Conservation (phyloP, 2,888 invertebrate species). For the Congeria kusceri region DNA sequence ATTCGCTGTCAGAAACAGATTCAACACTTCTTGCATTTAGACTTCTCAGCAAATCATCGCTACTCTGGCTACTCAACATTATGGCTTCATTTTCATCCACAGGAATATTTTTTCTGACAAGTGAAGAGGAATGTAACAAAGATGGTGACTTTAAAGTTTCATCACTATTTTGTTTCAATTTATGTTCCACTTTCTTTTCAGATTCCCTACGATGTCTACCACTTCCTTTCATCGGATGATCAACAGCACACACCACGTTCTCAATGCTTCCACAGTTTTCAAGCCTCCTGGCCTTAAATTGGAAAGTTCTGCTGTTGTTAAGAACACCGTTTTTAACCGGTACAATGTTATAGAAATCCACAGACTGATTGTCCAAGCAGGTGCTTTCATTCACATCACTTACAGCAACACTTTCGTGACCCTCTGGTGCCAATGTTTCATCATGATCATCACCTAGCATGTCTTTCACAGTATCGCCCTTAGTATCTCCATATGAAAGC, state of each 20-base stretch:
- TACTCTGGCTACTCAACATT: slow-evolving; percentile 8
- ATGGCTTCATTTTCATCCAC: slow-evolving; percentile 13
- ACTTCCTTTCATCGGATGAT: not conserved
- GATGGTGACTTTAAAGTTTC: slow-evolving; percentile 40
- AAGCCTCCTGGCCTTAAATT: slow-evolving; percentile 24
- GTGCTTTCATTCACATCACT: not conserved
- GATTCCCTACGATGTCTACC: not conserved
- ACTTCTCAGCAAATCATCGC: slow-evolving; percentile 7
- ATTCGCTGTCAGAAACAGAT: slow-evolving; percentile 7
- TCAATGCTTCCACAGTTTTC: slow-evolving; percentile 12
- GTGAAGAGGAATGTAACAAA: slow-evolving; percentile 3
- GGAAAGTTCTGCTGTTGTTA: slow-evolving; percentile 31
- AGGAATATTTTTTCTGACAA: not conserved
- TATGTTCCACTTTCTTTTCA: not conserved
- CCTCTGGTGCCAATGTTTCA: slow-evolving; percentile 38
- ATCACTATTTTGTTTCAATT: not conserved
- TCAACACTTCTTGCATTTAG: slow-evolving; percentile 33
- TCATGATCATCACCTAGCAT: slow-evolving; percentile 18
- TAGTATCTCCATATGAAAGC: not conserved
- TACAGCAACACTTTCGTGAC: not conserved
- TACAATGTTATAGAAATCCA: slow-evolving; percentile 54
- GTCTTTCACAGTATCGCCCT: not conserved
- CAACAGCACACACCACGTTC: not conserved
- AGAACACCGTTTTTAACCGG: slow-evolving; percentile 50
- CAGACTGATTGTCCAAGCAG: slow-evolving; percentile 30